A percentile compares a stretch with the other conserved stretches of the same genome.
These are phyloP conservation scores for Dryococelus australis DNA, from an alignment of 2,888 invertebrate genomes.

Conservation along the genomic window DNA sequence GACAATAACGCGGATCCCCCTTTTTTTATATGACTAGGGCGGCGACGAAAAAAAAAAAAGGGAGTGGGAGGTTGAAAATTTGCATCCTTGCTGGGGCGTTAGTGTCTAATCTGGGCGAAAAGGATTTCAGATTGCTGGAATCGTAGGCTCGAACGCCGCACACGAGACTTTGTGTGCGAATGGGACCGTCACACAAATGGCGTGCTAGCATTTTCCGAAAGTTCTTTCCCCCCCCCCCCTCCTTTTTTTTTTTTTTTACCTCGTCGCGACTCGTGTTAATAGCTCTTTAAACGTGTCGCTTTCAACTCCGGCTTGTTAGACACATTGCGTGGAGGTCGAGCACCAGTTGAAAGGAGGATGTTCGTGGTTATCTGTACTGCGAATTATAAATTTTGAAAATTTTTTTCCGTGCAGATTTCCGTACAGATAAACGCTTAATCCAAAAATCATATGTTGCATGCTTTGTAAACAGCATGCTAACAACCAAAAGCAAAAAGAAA, in stretches of 20 bases:
- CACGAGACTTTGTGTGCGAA: background rate
- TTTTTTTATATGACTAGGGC: background rate
- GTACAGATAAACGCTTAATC: no score
- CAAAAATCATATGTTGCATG: no score
- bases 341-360: no score
- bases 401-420: no score
- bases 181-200: background rate
- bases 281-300: background rate
- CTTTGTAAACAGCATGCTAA: no score
- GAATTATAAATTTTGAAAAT: no score
- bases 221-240: background rate
- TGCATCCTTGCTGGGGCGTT: background rate
- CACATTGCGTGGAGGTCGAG: no score
- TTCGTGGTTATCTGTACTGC: no score
- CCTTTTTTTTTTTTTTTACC: no score
- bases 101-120: background rate
- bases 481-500: no score
- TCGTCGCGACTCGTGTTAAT: background rate
- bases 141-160: background rate
- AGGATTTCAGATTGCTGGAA: conserved; percentile 7
- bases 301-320: background rate
- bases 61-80: background rate
- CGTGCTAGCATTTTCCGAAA: background rate
- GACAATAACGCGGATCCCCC: background rate
- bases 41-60: background rate